Base-by-base conservation (phyloP, 2,888 invertebrate genomes). In the Drosophila histrio region DNA sequence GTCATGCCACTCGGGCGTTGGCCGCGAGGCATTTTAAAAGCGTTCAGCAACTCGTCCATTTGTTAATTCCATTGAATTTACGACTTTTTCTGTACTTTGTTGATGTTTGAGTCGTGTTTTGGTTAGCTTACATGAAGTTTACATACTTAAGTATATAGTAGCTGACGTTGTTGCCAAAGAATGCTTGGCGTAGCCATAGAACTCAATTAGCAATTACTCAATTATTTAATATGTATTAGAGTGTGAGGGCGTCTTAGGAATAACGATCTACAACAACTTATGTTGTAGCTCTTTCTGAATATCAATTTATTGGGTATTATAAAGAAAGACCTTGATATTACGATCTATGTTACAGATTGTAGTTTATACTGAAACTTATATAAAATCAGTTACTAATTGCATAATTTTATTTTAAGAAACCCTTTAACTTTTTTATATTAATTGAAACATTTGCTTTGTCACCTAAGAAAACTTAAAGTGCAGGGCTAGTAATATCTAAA, bases 11-110 rank as follows among this genome's bases (percentile, higher is more conserved):
- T 22, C 53, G 65, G 60, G 67, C 69, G 65, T 66, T 62, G 60
- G 26, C 52, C 62, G 60, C 32, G 28, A 56, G 54, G 17, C 87
- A 58, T 64, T 88, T 88, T 77, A 79, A 84, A 86, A 62, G 83
- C 83, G 84, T 69, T 66, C 83, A 79, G 61, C 46, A 61, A 68
- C 34, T 49, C 11, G 15, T 50, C 17, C 61, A 57, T 52, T 68
- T 52, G 49, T 44, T 44, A 58, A 60, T 87, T 82, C 79, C 64
- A 75, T 22, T 41, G 75, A 84, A 84, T 71, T 67, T 50, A 69
- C 64, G 46, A 59, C 52, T 52, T 34, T 56, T 24, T 47, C 47
- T 53, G 21, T 53, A 28, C 54, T 65, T 65, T 52, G 60, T 44
- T 60, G 22, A 60, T 54, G 43, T 58, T 32, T 49, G 39, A 63